Evolutionary conservation across 2,797 vertebrate species (phyloP).

Genomic region (Urosaurus nigricauda): DNA sequence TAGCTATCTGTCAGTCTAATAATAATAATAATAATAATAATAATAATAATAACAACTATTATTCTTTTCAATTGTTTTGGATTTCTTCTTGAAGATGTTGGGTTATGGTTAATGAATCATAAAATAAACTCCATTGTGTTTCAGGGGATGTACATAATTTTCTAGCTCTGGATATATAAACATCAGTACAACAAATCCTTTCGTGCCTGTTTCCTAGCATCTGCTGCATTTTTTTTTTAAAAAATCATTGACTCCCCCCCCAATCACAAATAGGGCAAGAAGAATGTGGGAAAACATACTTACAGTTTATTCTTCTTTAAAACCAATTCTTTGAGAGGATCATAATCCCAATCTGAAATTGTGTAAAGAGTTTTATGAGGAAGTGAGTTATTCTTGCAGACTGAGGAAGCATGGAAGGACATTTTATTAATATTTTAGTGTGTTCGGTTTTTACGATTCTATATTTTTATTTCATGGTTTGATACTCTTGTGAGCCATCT

Average conservation of each 20-base stretch:
- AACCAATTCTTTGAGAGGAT: not conserved
- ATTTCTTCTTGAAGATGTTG: not conserved
- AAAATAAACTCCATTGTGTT: not conserved
- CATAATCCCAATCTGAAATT: not conserved
- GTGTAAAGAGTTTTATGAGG: not conserved
- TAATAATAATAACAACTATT: no score
- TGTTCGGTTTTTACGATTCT: not conserved
- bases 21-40: no score
- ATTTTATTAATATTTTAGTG: conserved; percentile 13
- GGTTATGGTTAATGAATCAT: conserved; percentile 8
- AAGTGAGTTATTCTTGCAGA: not conserved
- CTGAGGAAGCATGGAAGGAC: not conserved
- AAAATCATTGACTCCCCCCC: not conserved
- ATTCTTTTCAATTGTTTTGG: conserved; percentile 11
- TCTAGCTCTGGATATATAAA: conserved; percentile 8
- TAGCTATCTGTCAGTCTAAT: no score
- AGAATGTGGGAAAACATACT: not conserved
- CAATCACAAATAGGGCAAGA: not conserved
- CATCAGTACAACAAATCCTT: not conserved
- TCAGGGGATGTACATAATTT: not conserved
- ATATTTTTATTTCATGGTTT: not conserved
- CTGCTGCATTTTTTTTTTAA: not conserved
- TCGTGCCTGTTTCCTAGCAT: not conserved
- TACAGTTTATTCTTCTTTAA: not conserved
- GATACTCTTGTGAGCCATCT: not conserved